A percentile compares a stretch with the other conserved stretches of the same genome.
phyloP scores from a whole-genome alignment of 2,113 vertebrate genomes.

The Cyprinus carpio region DNA sequence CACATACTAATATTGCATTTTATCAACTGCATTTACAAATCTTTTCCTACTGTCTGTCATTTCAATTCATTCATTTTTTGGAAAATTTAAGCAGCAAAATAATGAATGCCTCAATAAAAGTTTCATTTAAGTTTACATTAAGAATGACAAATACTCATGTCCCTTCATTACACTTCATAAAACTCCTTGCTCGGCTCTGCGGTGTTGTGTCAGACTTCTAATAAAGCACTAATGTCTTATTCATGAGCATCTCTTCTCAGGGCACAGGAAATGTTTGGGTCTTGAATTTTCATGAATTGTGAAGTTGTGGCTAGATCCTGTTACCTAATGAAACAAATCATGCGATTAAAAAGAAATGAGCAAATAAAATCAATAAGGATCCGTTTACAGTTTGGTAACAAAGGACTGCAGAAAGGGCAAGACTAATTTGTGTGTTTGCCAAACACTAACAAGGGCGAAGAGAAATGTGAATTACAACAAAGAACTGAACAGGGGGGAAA shows the following conservation, averaged over 20 bases:
- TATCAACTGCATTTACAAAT: background rate
- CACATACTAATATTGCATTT: background rate
- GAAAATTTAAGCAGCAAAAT: background rate
- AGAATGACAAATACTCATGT: background rate
- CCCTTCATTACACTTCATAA: background rate
- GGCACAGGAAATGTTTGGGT: slow-evolving; percentile 60
- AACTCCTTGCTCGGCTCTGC: background rate
- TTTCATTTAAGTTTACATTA: background rate
- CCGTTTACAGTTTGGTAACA: slow-evolving; percentile 65
- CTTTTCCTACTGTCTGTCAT: background rate
- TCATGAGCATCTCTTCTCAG: slow-evolving; percentile 56
- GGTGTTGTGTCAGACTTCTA: background rate
- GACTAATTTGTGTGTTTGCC: slow-evolving; percentile 53
- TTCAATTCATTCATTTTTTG: background rate
- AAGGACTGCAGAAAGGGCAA: slow-evolving; percentile 60
- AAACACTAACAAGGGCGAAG: background rate
- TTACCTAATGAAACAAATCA: slow-evolving; percentile 73
- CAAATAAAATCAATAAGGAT: slow-evolving; percentile 70
- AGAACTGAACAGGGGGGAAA: background rate
- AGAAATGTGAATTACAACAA: background rate
- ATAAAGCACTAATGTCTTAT: background rate
- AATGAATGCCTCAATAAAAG: background rate
- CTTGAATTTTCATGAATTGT: slow-evolving; percentile 69
- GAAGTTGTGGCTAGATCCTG: slow-evolving; percentile 62
- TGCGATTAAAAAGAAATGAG: slow-evolving; percentile 75